These are phyloP conservation scores for Delichon dasypus DNA, from an alignment of 2,797 vertebrate genomes.

Conservation along the genomic window DNA sequence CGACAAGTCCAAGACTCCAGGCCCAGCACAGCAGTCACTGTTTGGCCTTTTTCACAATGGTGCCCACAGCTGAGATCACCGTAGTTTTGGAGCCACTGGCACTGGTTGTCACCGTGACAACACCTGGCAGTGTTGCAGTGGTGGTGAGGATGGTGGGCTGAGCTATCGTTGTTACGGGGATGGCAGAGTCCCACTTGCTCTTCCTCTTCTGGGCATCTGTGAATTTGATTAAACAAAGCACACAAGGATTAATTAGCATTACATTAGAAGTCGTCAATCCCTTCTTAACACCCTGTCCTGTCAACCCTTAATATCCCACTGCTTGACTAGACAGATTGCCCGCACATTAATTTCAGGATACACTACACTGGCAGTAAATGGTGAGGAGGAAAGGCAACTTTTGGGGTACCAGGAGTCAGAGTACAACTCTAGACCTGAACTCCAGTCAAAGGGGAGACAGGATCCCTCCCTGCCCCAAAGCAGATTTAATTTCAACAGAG, in stretches of 20 bases:
- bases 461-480: background rate
- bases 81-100: constrained; percentile 98
- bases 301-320: background rate
- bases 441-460: background rate
- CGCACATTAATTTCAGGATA: background rate
- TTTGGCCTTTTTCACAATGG: constrained; percentile 96
- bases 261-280: background rate
- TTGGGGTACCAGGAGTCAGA: background rate
- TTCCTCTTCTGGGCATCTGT: constrained; percentile 98
- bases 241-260: background rate
- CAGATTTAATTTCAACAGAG: background rate
- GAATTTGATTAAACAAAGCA: background rate
- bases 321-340: background rate
- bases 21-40: constrained; percentile 78
- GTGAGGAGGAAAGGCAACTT: background rate
- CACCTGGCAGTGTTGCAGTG: constrained; percentile 87
- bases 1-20: background rate
- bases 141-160: constrained; percentile 95
- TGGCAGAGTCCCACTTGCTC: constrained; percentile 98
- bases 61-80: constrained; percentile 96
- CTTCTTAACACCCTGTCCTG: background rate
- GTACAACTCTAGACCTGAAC: background rate
- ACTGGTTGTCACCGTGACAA: constrained; percentile 95
- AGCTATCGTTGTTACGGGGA: constrained; percentile 89
- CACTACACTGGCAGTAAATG: background rate